Conservation (phyloP, 2,797 vertebrate genomes). For the Danio kyathit region DNA sequence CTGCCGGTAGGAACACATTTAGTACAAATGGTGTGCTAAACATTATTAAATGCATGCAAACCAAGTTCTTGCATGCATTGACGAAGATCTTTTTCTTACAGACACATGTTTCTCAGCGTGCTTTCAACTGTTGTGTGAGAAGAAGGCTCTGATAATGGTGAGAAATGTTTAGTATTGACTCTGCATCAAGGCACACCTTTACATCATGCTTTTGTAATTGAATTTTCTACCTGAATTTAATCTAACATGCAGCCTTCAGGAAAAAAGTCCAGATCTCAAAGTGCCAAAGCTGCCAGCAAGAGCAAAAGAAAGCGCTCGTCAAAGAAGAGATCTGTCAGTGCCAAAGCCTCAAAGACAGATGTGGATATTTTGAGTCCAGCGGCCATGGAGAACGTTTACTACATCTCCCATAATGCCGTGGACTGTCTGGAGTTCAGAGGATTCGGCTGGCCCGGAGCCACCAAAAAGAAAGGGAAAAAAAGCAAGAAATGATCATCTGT, state of each 20-base stretch:
- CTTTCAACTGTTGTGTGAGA: background rate
- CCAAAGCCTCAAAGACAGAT: slow-evolving; percentile 67
- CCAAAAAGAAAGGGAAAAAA: slow-evolving; percentile 79
- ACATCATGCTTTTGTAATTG: background rate
- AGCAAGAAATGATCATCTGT: slow-evolving; percentile 37
- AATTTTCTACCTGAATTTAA: background rate
- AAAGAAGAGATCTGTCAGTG: slow-evolving; percentile 71
- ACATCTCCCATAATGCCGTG: slow-evolving; percentile 86
- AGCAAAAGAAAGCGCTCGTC: slow-evolving; percentile 55
- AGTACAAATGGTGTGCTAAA: background rate
- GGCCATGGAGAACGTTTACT: slow-evolving; percentile 87
- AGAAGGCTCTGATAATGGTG: slow-evolving; percentile 16
- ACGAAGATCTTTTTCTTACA: background rate
- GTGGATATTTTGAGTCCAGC: slow-evolving; percentile 82
- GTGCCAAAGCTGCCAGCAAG: slow-evolving; percentile 72
- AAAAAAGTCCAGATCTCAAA: slow-evolving; percentile 75
- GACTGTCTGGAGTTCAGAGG: slow-evolving; percentile 84
- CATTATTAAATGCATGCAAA: background rate
- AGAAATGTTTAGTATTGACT: background rate
- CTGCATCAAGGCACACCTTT: background rate
- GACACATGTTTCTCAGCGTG: background rate
- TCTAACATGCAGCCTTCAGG: slow-evolving; percentile 67
- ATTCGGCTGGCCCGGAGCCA: slow-evolving; percentile 80
- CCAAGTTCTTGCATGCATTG: too few relatives aligned
- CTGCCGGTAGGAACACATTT: slow-evolving; percentile 9